Conservation (phyloP, 2,113 vertebrate genomes). For the Herpetotheres cachinnans region DNA sequence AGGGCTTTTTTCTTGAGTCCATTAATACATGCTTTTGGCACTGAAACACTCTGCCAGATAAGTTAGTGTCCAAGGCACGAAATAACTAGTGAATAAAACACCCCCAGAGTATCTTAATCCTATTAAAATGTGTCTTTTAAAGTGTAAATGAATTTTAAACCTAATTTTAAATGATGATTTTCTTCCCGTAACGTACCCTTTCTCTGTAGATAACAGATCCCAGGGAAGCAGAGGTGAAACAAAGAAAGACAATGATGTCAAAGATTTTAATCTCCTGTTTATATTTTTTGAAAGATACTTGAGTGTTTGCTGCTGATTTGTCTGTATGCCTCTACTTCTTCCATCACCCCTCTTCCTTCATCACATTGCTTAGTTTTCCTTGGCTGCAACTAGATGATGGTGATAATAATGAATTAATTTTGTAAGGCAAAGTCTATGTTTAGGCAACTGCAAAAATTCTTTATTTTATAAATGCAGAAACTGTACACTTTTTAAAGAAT, state of each 20-base stretch:
- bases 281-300: background rate
- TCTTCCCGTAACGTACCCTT: background rate
- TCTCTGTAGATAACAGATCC: background rate
- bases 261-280: background rate
- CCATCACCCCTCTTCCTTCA: background rate
- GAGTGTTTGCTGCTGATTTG: background rate
- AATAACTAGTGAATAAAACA: slow-evolving; percentile 35
- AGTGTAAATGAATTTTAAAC: slow-evolving; percentile 3
- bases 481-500: background rate
- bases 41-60: background rate
- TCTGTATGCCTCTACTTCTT: background rate
- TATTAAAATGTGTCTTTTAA: slow-evolving; percentile 23
- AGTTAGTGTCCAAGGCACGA: background rate
- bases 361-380: background rate
- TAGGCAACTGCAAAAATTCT: background rate
- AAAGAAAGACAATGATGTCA: background rate
- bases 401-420: background rate
- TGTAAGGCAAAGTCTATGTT: background rate
- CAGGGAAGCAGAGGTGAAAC: background rate
- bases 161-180: background rate
- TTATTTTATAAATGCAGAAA: background rate
- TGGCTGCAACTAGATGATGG: background rate
- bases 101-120: background rate
- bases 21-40: slow-evolving; percentile 11
- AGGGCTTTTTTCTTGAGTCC: background rate